Base-by-base conservation (phyloP, 2,797 vertebrate species). In the Pangasius sanitwongsei region DNA sequence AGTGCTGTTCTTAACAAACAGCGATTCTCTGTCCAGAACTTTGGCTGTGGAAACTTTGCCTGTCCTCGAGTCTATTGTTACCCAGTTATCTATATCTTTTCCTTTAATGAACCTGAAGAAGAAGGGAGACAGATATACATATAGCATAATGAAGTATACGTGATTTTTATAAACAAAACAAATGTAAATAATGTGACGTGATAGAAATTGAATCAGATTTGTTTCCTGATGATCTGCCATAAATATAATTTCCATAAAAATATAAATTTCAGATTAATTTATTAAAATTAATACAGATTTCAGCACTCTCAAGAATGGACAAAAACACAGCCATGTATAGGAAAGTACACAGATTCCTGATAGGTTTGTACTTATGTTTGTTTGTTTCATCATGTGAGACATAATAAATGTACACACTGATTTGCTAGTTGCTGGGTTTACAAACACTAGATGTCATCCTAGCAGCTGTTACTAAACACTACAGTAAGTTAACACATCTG, bases 21-120 rank as follows among this genome's bases (percentile, higher is more conserved):
- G 41, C 0, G 92, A 93, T 83, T 94, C 93, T 88, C 93, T 87
- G 83, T 94, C 93, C 87, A 94, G 28, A 31, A 78, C 34, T 23
- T 81, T 72, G 28, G 59, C 83, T 53, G 91, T 92, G 44, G 72
- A 91, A 28, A 94, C 86, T n/a, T 89, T 48, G 28, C 94, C 94
- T 6, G 92, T 94, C 69, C 89, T 89, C 63, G 91, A 70, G 50
- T 94, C 59, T 28, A 94, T n/a, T 25, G 85, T 81, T 37, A 94
- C 83, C 93, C 93, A 94, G 16, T 87, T 31, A 85, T 87, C 92
- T 28, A 91, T 86, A 78, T 94, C 94, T 61, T 90, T 87, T 44
- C 53, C 86, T 78, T 89, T 89, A 50, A 34, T 6, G 48, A 92
- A 93, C 75, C 92, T 92, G 78, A 15, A 50, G 23, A 50, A 75